These are phyloP conservation scores for Ormyrus labotus DNA, from an alignment of 2,888 invertebrate species.

Conservation along the genomic window DNA sequence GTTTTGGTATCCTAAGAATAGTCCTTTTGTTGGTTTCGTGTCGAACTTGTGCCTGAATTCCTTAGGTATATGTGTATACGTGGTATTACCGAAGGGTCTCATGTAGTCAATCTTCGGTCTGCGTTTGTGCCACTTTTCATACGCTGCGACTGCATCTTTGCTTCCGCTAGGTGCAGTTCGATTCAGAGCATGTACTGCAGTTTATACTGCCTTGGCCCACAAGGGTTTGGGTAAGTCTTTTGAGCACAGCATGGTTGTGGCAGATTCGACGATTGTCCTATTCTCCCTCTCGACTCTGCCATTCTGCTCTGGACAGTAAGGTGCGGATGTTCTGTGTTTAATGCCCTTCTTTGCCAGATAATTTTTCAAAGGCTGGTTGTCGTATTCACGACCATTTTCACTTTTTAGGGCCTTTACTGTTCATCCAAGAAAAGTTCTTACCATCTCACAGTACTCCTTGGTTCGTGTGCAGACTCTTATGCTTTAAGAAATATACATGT, in stretches of 20 bases:
- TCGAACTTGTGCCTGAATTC: not conserved
- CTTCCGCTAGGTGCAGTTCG: conserved; percentile 37
- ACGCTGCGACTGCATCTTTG: conserved; percentile 23
- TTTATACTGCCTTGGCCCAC: conserved; percentile 63
- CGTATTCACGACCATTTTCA: conserved; percentile 1
- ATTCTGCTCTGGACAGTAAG: conserved; percentile 64
- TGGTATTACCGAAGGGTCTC: conserved; percentile 2
- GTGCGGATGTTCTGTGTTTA: conserved; percentile 48
- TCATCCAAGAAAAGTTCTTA: not conserved
- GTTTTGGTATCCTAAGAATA: not conserved
- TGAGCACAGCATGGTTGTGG: conserved; percentile 61
- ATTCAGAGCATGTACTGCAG: conserved; percentile 47
- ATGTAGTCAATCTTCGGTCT: conserved; percentile 25
- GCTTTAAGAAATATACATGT: not conserved
- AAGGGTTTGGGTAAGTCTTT: conserved; percentile 56
- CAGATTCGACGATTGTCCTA: conserved; percentile 63
- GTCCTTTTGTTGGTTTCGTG: not conserved
- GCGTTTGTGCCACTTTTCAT: conserved; percentile 35
- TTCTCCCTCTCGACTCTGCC: conserved; percentile 64
- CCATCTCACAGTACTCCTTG: not conserved
- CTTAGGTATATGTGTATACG: not conserved
- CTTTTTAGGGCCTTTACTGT: not conserved
- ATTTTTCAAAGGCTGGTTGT: not conserved
- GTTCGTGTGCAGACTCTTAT: not conserved
- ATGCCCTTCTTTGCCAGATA: conserved; percentile 20